These are phyloP conservation scores for Leucania comma DNA, from an alignment of 2,888 invertebrate genomes.

Conservation along the genomic window DNA sequence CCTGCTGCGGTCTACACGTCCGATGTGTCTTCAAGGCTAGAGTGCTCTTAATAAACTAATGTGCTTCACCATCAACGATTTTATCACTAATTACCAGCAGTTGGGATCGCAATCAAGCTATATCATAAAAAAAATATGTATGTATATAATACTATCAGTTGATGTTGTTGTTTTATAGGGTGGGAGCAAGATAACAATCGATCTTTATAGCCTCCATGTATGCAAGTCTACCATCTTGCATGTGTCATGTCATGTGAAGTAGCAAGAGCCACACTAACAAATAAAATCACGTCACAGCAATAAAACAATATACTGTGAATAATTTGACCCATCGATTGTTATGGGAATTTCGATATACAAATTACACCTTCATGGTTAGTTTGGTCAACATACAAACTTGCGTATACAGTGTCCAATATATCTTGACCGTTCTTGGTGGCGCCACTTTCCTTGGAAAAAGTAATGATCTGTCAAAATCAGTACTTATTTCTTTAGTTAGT, in stretches of 20 bases:
- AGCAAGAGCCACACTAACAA: slow-evolving; percentile 4
- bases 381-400: slow-evolving; percentile 28
- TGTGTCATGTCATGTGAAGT: slow-evolving; percentile 3
- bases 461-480: not conserved
- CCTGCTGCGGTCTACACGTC: too few species aligned
- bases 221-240: not conserved
- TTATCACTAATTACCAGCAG: too few species aligned
- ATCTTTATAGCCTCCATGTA: not conserved
- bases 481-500: not conserved
- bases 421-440: slow-evolving; percentile 8
- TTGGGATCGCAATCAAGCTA: too few species aligned
- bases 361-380: slow-evolving; percentile 50
- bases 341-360: slow-evolving; percentile 51
- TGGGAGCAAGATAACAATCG: not conserved
- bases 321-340: slow-evolving; percentile 45
- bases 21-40: too few species aligned
- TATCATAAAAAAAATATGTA: too few species aligned
- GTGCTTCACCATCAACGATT: too few species aligned
- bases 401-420: slow-evolving; percentile 4
- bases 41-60: too few species aligned
- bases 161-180: not conserved
- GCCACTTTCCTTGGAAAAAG: not conserved
- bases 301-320: slow-evolving; percentile 48
- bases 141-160: too few species aligned
- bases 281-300: slow-evolving; percentile 24